Evolutionary conservation across 64 coral and sea anemone species (phyloP), one percentile per base, ranked within the genome.

Genomic region (Pocillopora damicornis): DNA sequence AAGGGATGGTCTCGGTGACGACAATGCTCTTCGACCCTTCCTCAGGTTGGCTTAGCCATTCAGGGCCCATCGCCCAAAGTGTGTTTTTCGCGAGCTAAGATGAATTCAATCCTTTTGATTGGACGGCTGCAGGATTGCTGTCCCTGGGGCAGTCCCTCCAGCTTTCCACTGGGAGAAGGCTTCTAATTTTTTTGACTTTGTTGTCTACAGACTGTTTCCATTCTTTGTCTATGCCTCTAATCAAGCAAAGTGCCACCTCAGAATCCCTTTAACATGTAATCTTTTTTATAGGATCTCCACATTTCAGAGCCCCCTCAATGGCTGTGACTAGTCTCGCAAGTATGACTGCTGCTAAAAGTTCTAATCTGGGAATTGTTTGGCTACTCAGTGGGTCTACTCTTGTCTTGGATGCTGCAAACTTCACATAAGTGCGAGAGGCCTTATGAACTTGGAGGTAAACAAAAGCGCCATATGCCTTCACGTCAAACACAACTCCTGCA

Each of bases 401-500:
- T 64, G 63, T 42, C 26, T 88, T 88, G 1, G 87, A 75, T 5
- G 62, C 63, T 35, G 78, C 87, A 79, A 88, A 88, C 14, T 16
- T 60, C 6, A 22, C 17, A 15, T 75, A 88, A 30, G 4, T 60
- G 62, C 35, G 56, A 35, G 74, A 37, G 66, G 86, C 76, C 25
- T 73, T 88, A 13, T 57, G 9, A 15, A 88, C 34, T 35, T 76
- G 36, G 13, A 88, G 87, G 75, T 88, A 88, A 18, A 79, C 60
- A 13, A 88, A 75, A 38, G 87, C 75, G 15, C 22, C 18, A 20
- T 88, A 88, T 16, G 87, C 87, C 64, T 51, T 76, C 17, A 92
- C 77, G 45, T 76, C 85, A 76, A 92, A 92, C 30, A 92, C 65
- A 62, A 88, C 91, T 42, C 91, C 80, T 2, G 77, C 57, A 51